Conservation (phyloP, 2,888 invertebrate species). For the Loripinus fragilis region DNA sequence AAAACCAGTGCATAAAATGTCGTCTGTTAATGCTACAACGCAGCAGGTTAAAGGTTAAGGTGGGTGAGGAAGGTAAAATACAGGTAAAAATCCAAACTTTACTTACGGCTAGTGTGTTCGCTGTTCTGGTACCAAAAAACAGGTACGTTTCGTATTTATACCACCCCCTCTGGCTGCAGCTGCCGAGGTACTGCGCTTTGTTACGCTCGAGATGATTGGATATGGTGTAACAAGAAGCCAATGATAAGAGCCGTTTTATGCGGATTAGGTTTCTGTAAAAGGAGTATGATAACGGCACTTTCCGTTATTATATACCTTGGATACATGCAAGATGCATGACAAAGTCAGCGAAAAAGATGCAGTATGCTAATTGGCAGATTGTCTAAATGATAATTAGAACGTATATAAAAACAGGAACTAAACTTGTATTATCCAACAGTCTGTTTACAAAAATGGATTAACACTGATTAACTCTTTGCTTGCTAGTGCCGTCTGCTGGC, state of each 20-base stretch:
- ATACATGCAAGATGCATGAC: too few relatives aligned
- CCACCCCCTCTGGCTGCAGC: neutral
- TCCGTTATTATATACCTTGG: too few relatives aligned
- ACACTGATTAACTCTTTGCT: too few relatives aligned
- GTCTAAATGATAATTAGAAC: too few relatives aligned
- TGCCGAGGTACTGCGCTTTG: conserved; percentile 9
- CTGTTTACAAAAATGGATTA: too few relatives aligned
- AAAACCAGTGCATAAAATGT: too few relatives aligned
- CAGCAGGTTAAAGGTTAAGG: neutral
- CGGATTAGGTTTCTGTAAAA: neutral
- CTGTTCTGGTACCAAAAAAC: conserved; percentile 21
- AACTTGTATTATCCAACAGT: too few relatives aligned
- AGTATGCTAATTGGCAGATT: too few relatives aligned
- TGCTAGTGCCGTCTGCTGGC: too few relatives aligned
- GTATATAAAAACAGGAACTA: too few relatives aligned
- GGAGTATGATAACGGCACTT: neutral
- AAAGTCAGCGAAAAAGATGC: too few relatives aligned
- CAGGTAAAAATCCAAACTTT: conserved; percentile 19
- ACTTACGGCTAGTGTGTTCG: conserved; percentile 14
- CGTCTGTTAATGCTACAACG: too few relatives aligned
- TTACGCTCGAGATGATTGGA: conserved; percentile 9
- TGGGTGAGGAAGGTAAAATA: conserved; percentile 4
- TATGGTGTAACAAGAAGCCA: neutral
- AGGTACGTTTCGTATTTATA: conserved; percentile 15
- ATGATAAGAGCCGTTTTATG: neutral